phyloP scores from a whole-genome alignment of 1,140 invertebrate species.

The Trialeurodes vaporariorum region DNA sequence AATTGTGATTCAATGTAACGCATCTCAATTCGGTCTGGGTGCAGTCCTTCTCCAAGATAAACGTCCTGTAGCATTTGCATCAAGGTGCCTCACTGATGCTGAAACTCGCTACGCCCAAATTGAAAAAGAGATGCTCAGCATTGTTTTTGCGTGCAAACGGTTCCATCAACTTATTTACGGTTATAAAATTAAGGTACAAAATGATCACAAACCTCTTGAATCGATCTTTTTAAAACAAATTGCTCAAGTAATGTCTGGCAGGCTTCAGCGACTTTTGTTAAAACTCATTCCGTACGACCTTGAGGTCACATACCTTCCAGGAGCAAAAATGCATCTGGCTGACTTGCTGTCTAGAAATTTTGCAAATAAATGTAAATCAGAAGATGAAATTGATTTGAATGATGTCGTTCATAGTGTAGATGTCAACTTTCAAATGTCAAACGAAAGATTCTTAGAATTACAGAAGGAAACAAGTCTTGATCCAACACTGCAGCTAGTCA shows the following conservation, averaged over 20 bases:
- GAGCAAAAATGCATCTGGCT: conserved; percentile 25
- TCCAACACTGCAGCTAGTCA: neutral
- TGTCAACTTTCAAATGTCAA: neutral
- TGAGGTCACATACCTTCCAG: conserved; percentile 25
- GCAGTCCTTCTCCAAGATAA: conserved; percentile 21
- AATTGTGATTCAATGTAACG: conserved; percentile 18
- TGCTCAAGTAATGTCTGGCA: conserved; percentile 19
- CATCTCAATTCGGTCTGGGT: conserved; percentile 18
- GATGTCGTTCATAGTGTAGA: neutral
- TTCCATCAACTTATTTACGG: conserved; percentile 31
- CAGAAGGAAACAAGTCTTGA: neutral
- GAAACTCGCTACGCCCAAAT: conserved; percentile 28
- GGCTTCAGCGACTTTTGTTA: conserved; percentile 35
- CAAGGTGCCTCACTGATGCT: conserved; percentile 21
- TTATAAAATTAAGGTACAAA: conserved; percentile 23
- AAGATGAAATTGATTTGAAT: neutral
- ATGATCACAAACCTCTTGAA: conserved; percentile 33
- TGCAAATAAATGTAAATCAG: too few species aligned
- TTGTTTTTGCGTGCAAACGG: conserved; percentile 25
- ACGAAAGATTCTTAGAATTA: neutral
- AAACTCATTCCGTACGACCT: conserved; percentile 31
- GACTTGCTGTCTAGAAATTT: conserved; percentile 28
- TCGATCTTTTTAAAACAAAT: conserved; percentile 24
- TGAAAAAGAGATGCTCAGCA: conserved; percentile 31
- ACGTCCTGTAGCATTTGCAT: conserved; percentile 32